These are phyloP conservation scores for Drosophila melanosoma DNA, from an alignment of 2,888 invertebrate genomes.

Conservation along the genomic window DNA sequence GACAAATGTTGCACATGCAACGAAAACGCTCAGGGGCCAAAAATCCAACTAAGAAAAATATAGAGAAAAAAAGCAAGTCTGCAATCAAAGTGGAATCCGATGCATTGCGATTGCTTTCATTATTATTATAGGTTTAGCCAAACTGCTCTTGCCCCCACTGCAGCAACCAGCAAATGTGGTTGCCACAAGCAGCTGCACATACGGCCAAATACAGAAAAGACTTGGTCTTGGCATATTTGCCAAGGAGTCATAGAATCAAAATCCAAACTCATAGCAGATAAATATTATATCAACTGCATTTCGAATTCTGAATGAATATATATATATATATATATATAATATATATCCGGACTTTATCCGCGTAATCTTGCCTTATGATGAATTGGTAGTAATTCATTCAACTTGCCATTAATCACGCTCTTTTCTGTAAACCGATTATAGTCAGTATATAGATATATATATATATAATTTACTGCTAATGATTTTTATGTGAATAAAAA, in stretches of 20 bases:
- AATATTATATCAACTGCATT: not conserved
- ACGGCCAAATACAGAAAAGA: not conserved
- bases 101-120: slow-evolving; percentile 17
- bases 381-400: not conserved
- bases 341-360: not conserved
- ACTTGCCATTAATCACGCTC: not conserved
- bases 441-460: no score
- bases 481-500: not conserved
- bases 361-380: not conserved
- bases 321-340: not conserved
- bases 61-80: slow-evolving; percentile 6
- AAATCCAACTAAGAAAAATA: slow-evolving; percentile 3
- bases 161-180: slow-evolving; percentile 3
- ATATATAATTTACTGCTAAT: not conserved
- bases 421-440: not conserved
- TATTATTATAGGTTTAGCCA: slow-evolving; percentile 33
- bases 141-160: slow-evolving; percentile 1
- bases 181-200: slow-evolving; percentile 16
- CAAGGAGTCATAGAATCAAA: not conserved
- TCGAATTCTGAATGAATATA: not conserved
- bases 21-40: slow-evolving; percentile 34
- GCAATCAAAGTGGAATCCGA: slow-evolving; percentile 27
- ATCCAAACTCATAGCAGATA: not conserved
- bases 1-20: slow-evolving; percentile 67
- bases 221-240: not conserved